Evolutionary conservation across 2,888 invertebrate species (phyloP).

Genomic region (Drosophila colorata): DNA sequence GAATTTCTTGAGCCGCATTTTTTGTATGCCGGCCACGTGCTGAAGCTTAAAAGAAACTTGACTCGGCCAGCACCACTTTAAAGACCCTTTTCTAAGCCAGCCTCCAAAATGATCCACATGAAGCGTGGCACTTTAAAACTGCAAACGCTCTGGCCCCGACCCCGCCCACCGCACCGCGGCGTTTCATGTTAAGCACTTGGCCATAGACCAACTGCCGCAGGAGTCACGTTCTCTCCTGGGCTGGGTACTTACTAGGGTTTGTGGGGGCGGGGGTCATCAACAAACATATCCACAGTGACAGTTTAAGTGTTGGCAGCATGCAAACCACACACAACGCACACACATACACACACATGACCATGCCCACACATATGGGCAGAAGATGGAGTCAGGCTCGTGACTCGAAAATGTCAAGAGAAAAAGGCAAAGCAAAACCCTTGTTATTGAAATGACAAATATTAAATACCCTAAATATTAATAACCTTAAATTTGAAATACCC

Average conservation of each 20-base stretch:
- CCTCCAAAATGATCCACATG: constrained; percentile 24
- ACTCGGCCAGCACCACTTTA: constrained; percentile 28
- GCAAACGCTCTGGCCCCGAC: constrained; percentile 16
- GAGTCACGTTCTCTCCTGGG: constrained; percentile 61
- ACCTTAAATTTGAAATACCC: too few species aligned
- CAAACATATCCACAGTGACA: constrained; percentile 56
- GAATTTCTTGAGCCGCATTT: constrained; percentile 36
- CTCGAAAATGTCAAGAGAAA: constrained; percentile 51
- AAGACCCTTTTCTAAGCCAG: constrained; percentile 17
- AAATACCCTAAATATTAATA: background rate
- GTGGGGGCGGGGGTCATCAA: constrained; percentile 20
- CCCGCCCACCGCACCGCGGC: background rate
- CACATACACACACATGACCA: constrained; percentile 29
- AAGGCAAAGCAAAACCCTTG: background rate
- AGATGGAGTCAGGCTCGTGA: constrained; percentile 54
- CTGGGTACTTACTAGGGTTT: background rate
- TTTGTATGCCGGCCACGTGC: constrained; percentile 43
- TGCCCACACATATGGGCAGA: constrained; percentile 34
- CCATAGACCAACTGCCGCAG: constrained; percentile 10
- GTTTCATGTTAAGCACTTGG: constrained; percentile 28
- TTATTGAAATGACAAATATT: too few species aligned
- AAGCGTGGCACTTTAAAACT: constrained; percentile 49
- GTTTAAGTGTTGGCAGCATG: constrained; percentile 72
- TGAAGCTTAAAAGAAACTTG: constrained; percentile 41
- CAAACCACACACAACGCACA: constrained; percentile 46